Conservation (phyloP, 1,140 invertebrate species). For the Solen grandis region DNA sequence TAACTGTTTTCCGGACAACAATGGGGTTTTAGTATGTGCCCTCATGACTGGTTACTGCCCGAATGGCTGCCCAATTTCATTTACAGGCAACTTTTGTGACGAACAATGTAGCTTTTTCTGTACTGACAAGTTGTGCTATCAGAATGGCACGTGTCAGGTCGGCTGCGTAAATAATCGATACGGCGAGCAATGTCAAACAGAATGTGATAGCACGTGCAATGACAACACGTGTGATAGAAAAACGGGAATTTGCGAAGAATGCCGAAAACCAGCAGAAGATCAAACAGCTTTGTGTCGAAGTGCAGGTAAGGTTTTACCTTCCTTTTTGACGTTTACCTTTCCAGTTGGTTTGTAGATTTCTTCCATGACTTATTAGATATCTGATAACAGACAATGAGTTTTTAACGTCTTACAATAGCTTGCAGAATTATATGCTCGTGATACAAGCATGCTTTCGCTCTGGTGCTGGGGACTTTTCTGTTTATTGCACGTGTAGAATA, state of each 20-base stretch:
- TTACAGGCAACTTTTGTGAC: conserved; percentile 2
- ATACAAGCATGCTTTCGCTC: too few relatives aligned
- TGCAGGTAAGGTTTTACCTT: conserved; percentile 14
- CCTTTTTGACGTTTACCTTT: too few relatives aligned
- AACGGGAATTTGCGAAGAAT: conserved; percentile 26
- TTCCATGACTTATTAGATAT: too few relatives aligned
- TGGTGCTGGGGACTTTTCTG: too few relatives aligned
- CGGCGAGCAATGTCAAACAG: background rate
- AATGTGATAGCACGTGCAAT: conserved; percentile 35
- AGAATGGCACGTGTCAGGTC: background rate
- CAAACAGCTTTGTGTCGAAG: conserved; percentile 21
- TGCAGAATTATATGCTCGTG: too few relatives aligned
- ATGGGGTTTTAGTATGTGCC: background rate
- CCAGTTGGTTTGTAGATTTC: too few relatives aligned
- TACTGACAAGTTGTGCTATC: background rate
- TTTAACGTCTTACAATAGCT: too few relatives aligned
- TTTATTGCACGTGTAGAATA: too few relatives aligned
- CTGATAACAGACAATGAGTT: too few relatives aligned
- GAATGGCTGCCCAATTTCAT: conserved; percentile 14
- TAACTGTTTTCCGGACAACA: background rate
- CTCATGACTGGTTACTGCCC: conserved; percentile 14
- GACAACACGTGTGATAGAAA: conserved; percentile 7
- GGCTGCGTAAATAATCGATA: conserved; percentile 22
- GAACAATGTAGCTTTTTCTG: conserved; percentile 13
- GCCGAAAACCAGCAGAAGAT: conserved; percentile 9